Percentiles rank a stretch among this genome's conserved stretches.
These are phyloP conservation scores for Chalcis sispes DNA, from an alignment of 2,888 invertebrate genomes.

Conservation along the genomic window DNA sequence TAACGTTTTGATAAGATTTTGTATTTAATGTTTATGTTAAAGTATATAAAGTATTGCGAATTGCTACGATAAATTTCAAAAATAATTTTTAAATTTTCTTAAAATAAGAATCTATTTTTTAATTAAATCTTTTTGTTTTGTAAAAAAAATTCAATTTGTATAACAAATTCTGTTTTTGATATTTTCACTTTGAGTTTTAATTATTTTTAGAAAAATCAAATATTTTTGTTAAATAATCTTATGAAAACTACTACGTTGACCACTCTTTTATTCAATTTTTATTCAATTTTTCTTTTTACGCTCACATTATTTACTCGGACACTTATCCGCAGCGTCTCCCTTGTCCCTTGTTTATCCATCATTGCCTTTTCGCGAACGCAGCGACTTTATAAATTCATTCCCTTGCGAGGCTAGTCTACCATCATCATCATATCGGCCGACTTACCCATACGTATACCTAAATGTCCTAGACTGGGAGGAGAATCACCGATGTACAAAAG, in stretches of 20 bases:
- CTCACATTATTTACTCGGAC: not conserved
- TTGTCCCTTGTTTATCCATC: slow-evolving; percentile 33
- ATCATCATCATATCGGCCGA: slow-evolving; percentile 30
- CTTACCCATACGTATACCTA: not conserved
- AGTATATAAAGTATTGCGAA: too few species aligned
- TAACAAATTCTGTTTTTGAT: too few species aligned
- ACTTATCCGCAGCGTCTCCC: not conserved
- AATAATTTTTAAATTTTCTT: too few species aligned
- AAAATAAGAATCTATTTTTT: too few species aligned
- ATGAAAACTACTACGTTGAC: not conserved
- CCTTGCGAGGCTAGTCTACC: slow-evolving; percentile 7
- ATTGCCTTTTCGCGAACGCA: slow-evolving; percentile 9
- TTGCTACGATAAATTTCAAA: too few species aligned
- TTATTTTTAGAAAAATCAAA: too few species aligned
- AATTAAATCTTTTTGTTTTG: too few species aligned
- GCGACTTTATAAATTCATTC: slow-evolving; percentile 49
- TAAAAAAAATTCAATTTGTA: too few species aligned
- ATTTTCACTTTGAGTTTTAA: too few species aligned
- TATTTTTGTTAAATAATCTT: too few species aligned
- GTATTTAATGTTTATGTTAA: too few species aligned
- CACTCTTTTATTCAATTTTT: not conserved
- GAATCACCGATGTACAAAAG: slow-evolving; percentile 32
- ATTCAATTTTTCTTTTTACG: not conserved
- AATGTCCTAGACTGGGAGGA: slow-evolving; percentile 26
- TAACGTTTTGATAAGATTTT: too few species aligned